Evolutionary conservation across 2,113 vertebrate genomes (phyloP).

Genomic region (Poeciliopsis occidentalis): DNA sequence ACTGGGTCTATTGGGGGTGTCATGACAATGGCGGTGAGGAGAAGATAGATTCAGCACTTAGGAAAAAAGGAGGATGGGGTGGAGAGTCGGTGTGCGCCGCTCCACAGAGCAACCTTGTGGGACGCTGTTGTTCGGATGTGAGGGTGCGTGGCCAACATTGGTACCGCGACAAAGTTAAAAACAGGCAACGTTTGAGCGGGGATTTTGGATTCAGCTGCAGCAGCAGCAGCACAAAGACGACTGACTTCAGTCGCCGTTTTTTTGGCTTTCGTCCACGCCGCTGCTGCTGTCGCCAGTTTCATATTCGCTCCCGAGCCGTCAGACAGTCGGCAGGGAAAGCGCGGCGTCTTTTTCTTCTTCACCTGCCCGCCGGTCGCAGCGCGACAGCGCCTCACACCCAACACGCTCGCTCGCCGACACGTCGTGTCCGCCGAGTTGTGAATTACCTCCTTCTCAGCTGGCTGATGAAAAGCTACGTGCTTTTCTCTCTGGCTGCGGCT

Average conservation of each 20-base stretch:
- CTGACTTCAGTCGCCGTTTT: constrained; percentile 56
- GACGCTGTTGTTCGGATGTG: constrained; percentile 57
- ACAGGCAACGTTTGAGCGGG: constrained; percentile 57
- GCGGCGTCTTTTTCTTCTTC: constrained; percentile 64
- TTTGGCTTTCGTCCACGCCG: constrained; percentile 29
- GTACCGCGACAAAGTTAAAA: constrained; percentile 61
- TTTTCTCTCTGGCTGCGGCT: constrained; percentile 72
- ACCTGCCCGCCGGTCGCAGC: constrained; percentile 65
- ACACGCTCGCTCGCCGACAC: constrained; percentile 50
- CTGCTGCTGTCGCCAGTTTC: constrained; percentile 36
- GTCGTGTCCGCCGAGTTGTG: constrained; percentile 72
- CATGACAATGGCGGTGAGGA: constrained; percentile 72
- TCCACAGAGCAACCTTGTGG: constrained; percentile 53
- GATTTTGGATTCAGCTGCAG: constrained; percentile 32
- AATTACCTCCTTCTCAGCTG: constrained; percentile 74
- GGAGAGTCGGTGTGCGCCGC: constrained; percentile 34
- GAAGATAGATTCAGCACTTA: constrained; percentile 70
- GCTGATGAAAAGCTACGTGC: constrained; percentile 74
- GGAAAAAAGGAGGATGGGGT: constrained; percentile 33
- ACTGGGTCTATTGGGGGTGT: constrained; percentile 73
- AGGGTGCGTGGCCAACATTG: constrained; percentile 67
- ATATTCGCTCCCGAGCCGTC: constrained; percentile 58
- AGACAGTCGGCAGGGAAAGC: constrained; percentile 48
- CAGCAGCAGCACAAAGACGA: constrained; percentile 17
- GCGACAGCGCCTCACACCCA: constrained; percentile 58